Conservation (phyloP, 2,797 vertebrate species). For the Tenualosa ilisha region DNA sequence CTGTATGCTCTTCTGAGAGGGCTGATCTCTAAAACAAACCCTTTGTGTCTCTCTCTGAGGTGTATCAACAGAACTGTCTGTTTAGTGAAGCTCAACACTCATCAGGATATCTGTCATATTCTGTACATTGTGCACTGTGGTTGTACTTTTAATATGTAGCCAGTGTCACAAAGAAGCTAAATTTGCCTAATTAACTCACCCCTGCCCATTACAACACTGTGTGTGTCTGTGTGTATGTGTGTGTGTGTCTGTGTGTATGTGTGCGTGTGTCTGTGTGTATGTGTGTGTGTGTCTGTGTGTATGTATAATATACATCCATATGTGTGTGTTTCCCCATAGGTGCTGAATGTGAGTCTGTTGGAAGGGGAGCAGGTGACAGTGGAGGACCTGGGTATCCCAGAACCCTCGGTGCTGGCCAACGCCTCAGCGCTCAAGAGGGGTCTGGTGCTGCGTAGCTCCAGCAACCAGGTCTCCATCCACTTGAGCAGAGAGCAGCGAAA, state of each 20-base stretch:
- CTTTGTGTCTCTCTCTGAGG: too few species aligned
- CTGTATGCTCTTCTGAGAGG: background rate
- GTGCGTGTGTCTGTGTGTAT: background rate
- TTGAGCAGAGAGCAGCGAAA: constrained; percentile 79
- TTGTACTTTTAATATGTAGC: too few species aligned
- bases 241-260: background rate
- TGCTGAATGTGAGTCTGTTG: constrained; percentile 86
- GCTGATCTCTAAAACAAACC: background rate
- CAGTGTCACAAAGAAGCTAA: too few species aligned
- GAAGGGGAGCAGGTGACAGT: constrained; percentile 84
- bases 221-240: background rate
- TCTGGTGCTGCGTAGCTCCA: constrained; percentile 89
- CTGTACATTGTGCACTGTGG: too few species aligned
- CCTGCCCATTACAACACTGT: too few species aligned
- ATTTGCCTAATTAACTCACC: too few species aligned
- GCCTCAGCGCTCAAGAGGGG: constrained; percentile 86
- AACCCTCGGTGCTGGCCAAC: constrained; percentile 88
- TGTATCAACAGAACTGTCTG: too few species aligned
- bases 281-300: background rate
- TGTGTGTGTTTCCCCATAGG: constrained; percentile 66
- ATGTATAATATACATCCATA: background rate
- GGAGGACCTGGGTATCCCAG: constrained; percentile 84
- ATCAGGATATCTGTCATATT: too few species aligned
- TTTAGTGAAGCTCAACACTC: too few species aligned
- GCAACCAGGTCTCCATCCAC: constrained; percentile 88